These are phyloP conservation scores for Phoxinus phoxinus DNA, from an alignment of 2,113 vertebrate genomes.

Conservation along the genomic window DNA sequence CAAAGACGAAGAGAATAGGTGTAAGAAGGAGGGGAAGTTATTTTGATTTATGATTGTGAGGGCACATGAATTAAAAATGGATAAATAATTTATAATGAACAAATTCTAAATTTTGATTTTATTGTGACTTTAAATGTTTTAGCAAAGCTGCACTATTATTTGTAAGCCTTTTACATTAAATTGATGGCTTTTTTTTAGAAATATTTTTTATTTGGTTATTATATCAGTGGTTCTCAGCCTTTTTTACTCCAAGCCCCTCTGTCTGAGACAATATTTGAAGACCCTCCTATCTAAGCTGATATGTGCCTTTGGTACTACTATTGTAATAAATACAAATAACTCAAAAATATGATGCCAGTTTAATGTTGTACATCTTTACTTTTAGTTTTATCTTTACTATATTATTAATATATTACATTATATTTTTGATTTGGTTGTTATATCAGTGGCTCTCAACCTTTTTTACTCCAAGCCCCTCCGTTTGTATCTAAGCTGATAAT, in stretches of 20 bases:
- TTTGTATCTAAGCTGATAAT: neutral
- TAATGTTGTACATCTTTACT: neutral
- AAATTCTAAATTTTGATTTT: no score
- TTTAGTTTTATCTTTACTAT: neutral
- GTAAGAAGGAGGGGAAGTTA: no score
- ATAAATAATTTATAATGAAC: no score
- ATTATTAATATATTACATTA: no score
- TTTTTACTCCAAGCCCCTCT: neutral
- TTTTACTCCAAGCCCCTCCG: neutral
- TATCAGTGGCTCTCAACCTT: neutral
- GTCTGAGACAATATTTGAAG: neutral
- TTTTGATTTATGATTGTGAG: no score
- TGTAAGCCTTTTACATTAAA: neutral
- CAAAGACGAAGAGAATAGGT: no score
- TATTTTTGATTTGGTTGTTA: no score
- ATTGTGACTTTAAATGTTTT: neutral
- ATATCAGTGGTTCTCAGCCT: neutral
- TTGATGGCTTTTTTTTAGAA: no score
- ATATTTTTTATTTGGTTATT: no score
- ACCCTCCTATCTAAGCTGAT: neutral
- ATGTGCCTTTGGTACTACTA: neutral
- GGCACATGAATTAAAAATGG: no score
- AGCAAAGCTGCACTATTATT: neutral
- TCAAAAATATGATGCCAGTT: neutral
- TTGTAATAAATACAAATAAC: neutral